Percentiles rank a stretch among this genome's conserved stretches.
Evolutionary conservation across 2,797 vertebrate species (phyloP).

Genomic region (Sebastes aleutianus): DNA sequence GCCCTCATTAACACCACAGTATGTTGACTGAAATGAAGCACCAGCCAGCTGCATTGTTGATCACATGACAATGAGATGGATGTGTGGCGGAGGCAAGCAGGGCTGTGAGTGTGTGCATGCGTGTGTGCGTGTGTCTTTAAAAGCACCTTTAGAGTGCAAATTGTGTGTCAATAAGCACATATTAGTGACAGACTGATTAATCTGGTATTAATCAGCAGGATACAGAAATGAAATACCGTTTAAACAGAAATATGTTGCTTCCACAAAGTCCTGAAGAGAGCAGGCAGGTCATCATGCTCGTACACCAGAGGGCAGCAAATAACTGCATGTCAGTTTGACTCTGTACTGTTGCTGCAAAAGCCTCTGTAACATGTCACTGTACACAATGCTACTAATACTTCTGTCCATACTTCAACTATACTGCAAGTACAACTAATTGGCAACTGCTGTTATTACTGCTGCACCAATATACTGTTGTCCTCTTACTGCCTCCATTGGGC

Average conservation of each 20-base stretch:
- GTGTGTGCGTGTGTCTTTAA: background rate
- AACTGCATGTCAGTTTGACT: background rate
- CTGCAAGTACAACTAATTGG: background rate
- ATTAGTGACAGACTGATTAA: background rate
- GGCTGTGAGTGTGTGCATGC: background rate
- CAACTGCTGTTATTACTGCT: background rate
- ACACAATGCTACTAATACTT: background rate
- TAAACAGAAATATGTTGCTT: background rate
- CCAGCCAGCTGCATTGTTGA: constrained; percentile 21
- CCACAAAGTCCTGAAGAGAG: background rate
- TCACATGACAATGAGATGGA: constrained; percentile 29
- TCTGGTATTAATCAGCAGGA: background rate
- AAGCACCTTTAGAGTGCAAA: background rate
- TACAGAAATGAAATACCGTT: background rate
- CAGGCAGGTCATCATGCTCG: background rate
- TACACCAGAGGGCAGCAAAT: constrained; percentile 68
- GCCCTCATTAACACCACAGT: constrained; percentile 51
- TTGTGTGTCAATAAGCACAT: background rate
- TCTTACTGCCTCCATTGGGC: background rate
- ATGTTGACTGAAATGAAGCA: constrained; percentile 23
- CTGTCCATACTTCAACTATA: too few relatives aligned
- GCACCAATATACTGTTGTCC: background rate
- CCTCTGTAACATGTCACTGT: background rate
- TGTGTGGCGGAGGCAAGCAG: background rate
- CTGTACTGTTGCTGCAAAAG: background rate